Percentiles rank a stretch among this genome's conserved stretches.
These are phyloP conservation scores for Antechinus stuartii DNA, from an alignment of 2,113 vertebrate species.

Conservation along the genomic window DNA sequence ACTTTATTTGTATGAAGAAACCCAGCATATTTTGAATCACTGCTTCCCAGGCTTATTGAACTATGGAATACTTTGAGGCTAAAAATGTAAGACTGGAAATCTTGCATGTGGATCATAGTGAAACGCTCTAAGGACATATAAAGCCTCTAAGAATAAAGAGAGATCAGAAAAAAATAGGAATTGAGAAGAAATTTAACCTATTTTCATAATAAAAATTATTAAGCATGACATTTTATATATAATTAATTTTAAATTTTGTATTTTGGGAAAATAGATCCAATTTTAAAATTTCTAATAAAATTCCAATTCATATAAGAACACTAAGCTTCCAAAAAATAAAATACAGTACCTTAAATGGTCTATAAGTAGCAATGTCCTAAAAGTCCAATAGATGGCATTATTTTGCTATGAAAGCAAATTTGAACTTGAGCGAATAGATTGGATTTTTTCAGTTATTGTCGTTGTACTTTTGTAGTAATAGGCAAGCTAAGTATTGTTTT, in stretches of 20 bases:
- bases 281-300: background rate
- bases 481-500: background rate
- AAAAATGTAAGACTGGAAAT: background rate
- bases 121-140: background rate
- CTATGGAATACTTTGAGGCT: background rate
- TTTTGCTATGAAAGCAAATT: background rate
- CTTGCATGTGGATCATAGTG: background rate
- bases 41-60: background rate
- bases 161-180: background rate
- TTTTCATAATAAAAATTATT: background rate
- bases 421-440: background rate
- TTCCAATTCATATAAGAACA: background rate
- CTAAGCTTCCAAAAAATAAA: background rate
- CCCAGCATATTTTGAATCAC: background rate
- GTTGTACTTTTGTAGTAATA: background rate
- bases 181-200: background rate
- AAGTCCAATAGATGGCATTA: background rate
- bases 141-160: background rate
- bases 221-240: background rate
- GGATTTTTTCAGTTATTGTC: background rate
- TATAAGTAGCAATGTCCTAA: background rate
- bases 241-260: background rate
- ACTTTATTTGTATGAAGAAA: background rate
- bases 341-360: background rate
- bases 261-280: background rate